Percentiles rank a stretch among this genome's conserved stretches.
phyloP scores from a whole-genome alignment of 2,888 invertebrate species.

The Calephelis perditalis region DNA sequence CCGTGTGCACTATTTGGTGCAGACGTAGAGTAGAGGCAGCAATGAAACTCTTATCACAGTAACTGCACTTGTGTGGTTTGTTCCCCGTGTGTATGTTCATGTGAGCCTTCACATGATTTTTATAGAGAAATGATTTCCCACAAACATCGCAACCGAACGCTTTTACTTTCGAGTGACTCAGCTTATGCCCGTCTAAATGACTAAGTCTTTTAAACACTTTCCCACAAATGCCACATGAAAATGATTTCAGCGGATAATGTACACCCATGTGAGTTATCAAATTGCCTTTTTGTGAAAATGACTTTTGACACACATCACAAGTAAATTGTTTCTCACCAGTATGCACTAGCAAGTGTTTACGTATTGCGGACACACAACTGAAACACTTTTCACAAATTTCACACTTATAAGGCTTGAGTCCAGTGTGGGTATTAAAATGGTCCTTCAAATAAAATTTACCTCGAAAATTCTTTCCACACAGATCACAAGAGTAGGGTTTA shows the following conservation, averaged over 20 bases:
- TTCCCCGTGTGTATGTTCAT: conserved; percentile 9
- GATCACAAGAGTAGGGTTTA: conserved; percentile 8
- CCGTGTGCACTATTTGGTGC: background rate
- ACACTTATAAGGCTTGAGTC: background rate
- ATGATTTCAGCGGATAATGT: background rate
- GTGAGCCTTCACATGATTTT: background rate
- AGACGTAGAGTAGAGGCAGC: background rate
- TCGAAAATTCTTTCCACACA: background rate
- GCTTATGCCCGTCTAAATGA: background rate
- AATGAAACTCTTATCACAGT: conserved; percentile 1
- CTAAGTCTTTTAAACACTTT: conserved; percentile 1
- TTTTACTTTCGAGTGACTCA: conserved; percentile 8
- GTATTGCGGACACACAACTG: background rate
- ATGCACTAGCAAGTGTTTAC: background rate
- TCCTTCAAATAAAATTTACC: conserved; percentile 7
- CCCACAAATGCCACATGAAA: background rate
- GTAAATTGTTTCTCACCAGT: background rate
- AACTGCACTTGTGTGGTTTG: background rate
- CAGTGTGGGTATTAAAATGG: conserved; percentile 1
- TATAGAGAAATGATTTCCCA: background rate
- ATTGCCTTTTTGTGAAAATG: background rate
- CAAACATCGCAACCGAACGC: conserved; percentile 5
- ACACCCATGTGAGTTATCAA: background rate
- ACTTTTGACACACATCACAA: background rate
- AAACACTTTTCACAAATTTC: background rate